Evolutionary conservation across 2,113 vertebrate genomes (phyloP).

Genomic region (Tragelaphus scriptus): DNA sequence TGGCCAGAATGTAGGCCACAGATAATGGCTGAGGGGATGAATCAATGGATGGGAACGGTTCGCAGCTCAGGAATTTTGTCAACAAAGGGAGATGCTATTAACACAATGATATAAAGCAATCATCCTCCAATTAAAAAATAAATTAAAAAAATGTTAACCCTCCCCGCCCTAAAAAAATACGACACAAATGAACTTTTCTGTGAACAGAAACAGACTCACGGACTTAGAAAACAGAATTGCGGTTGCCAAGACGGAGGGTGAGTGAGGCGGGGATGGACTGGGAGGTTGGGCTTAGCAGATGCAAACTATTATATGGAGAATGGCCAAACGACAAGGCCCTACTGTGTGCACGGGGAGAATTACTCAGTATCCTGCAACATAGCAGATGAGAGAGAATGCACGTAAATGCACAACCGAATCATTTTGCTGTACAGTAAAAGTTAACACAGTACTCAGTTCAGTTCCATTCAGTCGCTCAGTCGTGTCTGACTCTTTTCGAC

Average conservation of each 20-base stretch:
- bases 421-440: background rate
- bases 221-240: background rate
- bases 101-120: fast-evolving
- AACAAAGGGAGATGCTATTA: background rate
- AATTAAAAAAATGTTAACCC: background rate
- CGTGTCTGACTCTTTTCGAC: background rate
- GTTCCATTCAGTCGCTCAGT: background rate
- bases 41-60: background rate
- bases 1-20: fast-evolving
- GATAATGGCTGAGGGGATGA: fast-evolving
- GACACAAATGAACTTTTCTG: background rate
- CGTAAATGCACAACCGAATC: background rate
- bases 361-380: background rate
- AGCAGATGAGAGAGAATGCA: background rate
- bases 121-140: background rate
- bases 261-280: background rate
- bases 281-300: background rate
- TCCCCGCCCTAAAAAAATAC: background rate
- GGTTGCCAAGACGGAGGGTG: no score
- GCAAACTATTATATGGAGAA: background rate
- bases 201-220: background rate
- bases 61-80: background rate
- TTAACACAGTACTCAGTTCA: background rate
- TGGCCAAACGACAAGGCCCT: background rate
- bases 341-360: background rate